Percentiles rank a stretch among this genome's conserved stretches.
These are phyloP conservation scores for Colius striatus DNA, from an alignment of 2,113 vertebrate species.

Conservation along the genomic window DNA sequence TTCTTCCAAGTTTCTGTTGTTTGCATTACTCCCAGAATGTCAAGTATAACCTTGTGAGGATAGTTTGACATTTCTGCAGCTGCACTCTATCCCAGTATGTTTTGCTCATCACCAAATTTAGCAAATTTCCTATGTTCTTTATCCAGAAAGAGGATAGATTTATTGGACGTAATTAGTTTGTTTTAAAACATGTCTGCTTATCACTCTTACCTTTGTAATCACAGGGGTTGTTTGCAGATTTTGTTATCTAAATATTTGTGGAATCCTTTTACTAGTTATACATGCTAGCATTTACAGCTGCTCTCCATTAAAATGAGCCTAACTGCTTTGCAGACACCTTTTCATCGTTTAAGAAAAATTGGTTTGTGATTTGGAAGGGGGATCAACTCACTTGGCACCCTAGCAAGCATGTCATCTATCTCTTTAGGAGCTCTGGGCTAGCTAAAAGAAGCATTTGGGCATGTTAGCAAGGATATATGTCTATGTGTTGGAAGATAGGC, in stretches of 20 bases:
- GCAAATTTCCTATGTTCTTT: constrained; percentile 39
- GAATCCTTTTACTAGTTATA: neutral
- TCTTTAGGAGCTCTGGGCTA: neutral
- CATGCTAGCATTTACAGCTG: constrained; percentile 20
- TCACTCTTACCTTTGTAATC: constrained; percentile 48
- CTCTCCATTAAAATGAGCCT: neutral
- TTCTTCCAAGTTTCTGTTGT: constrained; percentile 45
- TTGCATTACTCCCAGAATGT: constrained; percentile 51
- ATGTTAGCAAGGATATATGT: neutral
- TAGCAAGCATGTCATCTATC: neutral
- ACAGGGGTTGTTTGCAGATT: constrained; percentile 1
- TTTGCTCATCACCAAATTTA: constrained; percentile 30
- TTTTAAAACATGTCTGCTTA: constrained; percentile 37
- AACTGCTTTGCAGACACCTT: neutral
- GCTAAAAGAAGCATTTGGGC: neutral
- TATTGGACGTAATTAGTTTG: constrained; percentile 25
- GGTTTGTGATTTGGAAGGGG: neutral
- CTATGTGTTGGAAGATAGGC: neutral
- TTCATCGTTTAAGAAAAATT: neutral
- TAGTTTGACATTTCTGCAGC: constrained; percentile 58
- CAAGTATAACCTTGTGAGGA: constrained; percentile 51
- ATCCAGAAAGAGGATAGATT: constrained; percentile 45
- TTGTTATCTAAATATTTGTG: constrained; percentile 34
- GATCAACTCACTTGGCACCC: neutral
- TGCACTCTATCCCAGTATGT: constrained; percentile 22